These are phyloP conservation scores for Cheumatopsyche charites DNA, from an alignment of 1,140 invertebrate genomes.

Conservation along the genomic window DNA sequence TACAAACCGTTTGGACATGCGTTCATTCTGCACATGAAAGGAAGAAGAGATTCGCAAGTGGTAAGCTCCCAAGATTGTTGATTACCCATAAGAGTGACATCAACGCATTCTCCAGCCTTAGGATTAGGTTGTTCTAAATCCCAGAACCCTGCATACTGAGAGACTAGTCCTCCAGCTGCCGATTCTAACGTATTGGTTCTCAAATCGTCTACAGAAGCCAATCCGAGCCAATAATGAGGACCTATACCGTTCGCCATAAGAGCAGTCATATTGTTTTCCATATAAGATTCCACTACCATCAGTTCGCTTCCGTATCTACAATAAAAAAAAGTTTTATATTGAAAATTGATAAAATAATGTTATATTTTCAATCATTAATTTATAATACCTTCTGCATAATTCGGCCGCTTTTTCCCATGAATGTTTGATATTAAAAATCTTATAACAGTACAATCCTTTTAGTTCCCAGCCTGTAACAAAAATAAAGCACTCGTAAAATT, in stretches of 20 bases:
- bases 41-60: slow-evolving; percentile 90
- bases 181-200: slow-evolving; percentile 93
- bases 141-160: slow-evolving; percentile 93
- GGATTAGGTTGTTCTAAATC: slow-evolving; percentile 86
- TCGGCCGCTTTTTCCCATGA: slow-evolving; percentile 95
- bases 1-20: slow-evolving; percentile 87
- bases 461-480: slow-evolving; percentile 87
- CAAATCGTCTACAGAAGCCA: slow-evolving; percentile 88
- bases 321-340: slow-evolving; percentile 44
- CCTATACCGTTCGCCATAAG: slow-evolving; percentile 71
- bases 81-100: slow-evolving; percentile 75
- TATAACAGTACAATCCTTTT: slow-evolving; percentile 89
- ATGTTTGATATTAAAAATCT: slow-evolving; percentile 94
- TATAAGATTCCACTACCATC: slow-evolving; percentile 86
- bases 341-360: slow-evolving; percentile 1
- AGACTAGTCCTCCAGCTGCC: slow-evolving; percentile 86
- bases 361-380: slow-evolving; percentile 7
- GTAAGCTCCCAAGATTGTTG: slow-evolving; percentile 90
- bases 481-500: slow-evolving; percentile 44
- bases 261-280: slow-evolving; percentile 89
- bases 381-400: slow-evolving; percentile 87
- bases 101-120: slow-evolving; percentile 85
- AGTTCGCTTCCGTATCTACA: slow-evolving; percentile 93
- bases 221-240: slow-evolving; percentile 83
- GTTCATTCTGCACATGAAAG: slow-evolving; percentile 89